Conservation (phyloP, 2,113 vertebrate genomes). For the Nyctereutes procyonoides region DNA sequence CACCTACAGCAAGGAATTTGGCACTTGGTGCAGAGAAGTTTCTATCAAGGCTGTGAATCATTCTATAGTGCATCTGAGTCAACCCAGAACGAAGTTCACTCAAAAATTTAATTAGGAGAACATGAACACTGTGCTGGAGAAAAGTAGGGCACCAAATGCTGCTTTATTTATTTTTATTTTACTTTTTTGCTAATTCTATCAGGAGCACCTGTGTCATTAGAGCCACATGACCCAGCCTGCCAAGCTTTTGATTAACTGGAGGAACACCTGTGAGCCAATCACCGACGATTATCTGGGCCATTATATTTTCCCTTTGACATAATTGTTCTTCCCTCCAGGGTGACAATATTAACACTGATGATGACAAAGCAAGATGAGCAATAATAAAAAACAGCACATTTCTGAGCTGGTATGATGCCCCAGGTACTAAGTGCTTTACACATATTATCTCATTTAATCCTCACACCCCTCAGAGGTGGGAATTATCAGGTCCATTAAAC, state of each 20-base stretch:
- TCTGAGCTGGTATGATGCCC: neutral
- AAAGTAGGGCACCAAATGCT: conserved; percentile 78
- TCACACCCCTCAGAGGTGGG: neutral
- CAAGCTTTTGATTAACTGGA: conserved; percentile 36
- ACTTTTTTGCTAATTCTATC: conserved; percentile 62
- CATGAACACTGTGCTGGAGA: conserved; percentile 75
- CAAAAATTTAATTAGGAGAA: conserved; percentile 84
- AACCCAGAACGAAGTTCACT: conserved; percentile 75
- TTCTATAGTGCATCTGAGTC: conserved; percentile 76
- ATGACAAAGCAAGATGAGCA: neutral
- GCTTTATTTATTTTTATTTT: conserved; percentile 75
- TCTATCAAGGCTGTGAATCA: conserved; percentile 65
- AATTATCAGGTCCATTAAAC: conserved; percentile 24
- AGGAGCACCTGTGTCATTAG: conserved; percentile 68
- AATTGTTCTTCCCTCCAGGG: neutral
- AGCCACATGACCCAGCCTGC: neutral
- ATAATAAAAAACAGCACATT: conserved; percentile 13
- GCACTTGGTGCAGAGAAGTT: conserved; percentile 74
- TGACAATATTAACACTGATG: neutral
- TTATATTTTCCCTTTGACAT: conserved; percentile 34
- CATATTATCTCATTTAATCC: conserved; percentile 50
- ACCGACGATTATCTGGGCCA: neutral
- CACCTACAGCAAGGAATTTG: conserved; percentile 81
- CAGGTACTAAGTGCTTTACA: neutral
- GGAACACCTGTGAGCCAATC: neutral